These are phyloP conservation scores for Phenganax stokvisi DNA, from an alignment of 92 coral and sea anemone species.

Conservation along the genomic window DNA sequence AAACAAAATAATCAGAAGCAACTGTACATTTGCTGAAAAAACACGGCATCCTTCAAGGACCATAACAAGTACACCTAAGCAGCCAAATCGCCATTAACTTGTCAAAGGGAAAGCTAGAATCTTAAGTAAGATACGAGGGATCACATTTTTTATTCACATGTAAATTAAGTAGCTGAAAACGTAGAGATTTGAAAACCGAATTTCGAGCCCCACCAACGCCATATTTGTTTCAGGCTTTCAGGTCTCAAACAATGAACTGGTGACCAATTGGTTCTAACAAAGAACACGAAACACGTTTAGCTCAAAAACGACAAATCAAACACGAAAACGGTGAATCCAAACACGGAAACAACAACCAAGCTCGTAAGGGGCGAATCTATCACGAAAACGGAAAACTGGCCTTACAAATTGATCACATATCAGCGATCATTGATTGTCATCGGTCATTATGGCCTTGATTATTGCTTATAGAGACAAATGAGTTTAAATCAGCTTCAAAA, in stretches of 20 bases:
- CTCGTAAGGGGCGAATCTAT: too few relatives aligned
- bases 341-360: too few relatives aligned
- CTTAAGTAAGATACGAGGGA: not conserved
- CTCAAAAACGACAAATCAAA: too few relatives aligned
- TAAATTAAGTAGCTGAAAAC: not conserved
- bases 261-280: constrained; percentile 7
- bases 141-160: not conserved
- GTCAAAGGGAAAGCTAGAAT: not conserved
- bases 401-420: too few relatives aligned
- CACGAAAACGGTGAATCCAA: too few relatives aligned
- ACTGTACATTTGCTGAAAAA: constrained; percentile 1
- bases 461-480: too few relatives aligned
- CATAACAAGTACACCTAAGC: constrained; percentile 7
- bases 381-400: too few relatives aligned
- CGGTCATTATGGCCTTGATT: too few relatives aligned
- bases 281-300: too few relatives aligned
- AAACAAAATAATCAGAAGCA: constrained; percentile 25
- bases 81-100: constrained; percentile 30
- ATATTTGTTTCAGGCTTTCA: not conserved
- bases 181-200: not conserved
- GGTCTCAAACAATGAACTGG: constrained; percentile 24
- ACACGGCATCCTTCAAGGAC: not conserved
- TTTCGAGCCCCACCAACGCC: not conserved
- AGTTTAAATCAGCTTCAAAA: too few relatives aligned
- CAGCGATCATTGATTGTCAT: too few relatives aligned